Base-by-base conservation (phyloP, 2,888 invertebrate genomes). In the Apotomis betuletana region DNA sequence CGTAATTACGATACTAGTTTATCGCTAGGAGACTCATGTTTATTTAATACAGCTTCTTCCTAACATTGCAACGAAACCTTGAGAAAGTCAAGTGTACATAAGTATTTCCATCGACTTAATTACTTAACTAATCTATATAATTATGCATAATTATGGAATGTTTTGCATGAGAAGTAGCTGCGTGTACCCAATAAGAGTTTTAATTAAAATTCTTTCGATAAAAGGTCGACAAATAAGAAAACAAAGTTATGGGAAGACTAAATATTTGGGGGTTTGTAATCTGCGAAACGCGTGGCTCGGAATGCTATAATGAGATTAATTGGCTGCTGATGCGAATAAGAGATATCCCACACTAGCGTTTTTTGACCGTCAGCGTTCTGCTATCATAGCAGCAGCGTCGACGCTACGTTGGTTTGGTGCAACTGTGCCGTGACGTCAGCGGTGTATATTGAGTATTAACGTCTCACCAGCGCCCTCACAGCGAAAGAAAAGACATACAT, bases 231-330 rank as follows among this genome's bases (percentile, higher is more conserved):
- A 67, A 67, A 68, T 63, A 60, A 72, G 57, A 70, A 65, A 74
- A 75, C 60, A 69, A 63, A 72, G 63, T 58, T 67, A 51, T 55
- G 38, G 64, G 57, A 68, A 75, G 69, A 60, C 64, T 58, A 57
- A 65, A 67, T 73, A 52, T 62, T 69, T 73, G 13, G 36, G 83
- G 84, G 83, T 85, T 84, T 85, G 80, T 81, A 86, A 85, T 87
- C 86, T 85, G 85, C 85, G 83, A 67, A 82, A 77, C 85, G 86
- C 87, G 86, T 85, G 80, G 82, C 78, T 69, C 85, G 85, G 90
- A 90, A 93, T 92, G 87, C 87, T 83, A 84, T 92, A 92, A 91
- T 91, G 89, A 91, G 89, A 91, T 91, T 87, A 90, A 92, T 83
- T 90, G 91, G 86, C 81, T 85, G 81, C 84, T 86, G 84, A 87